Evolutionary conservation across 2,888 invertebrate genomes (phyloP).

Genomic region (Petrophora chlorosata): DNA sequence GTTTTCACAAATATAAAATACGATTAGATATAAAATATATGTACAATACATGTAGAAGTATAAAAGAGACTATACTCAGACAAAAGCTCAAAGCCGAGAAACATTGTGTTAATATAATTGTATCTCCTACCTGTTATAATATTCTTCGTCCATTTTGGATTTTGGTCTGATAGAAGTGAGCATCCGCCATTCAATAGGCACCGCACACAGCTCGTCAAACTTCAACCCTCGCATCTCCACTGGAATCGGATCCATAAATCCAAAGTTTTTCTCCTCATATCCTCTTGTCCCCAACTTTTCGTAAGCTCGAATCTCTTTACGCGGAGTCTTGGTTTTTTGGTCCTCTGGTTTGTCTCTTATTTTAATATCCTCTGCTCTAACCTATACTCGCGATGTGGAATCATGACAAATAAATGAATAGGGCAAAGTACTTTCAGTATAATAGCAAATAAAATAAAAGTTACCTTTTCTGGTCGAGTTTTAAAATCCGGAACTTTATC

Average conservation of each 20-base stretch:
- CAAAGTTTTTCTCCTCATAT: constrained; percentile 78
- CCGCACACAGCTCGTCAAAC: constrained; percentile 90
- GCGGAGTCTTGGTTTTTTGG: constrained; percentile 89
- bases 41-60: too few relatives aligned
- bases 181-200: constrained; percentile 97
- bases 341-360: constrained; percentile 87
- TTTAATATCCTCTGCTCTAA: constrained; percentile 90
- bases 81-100: too few relatives aligned
- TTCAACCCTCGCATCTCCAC: constrained; percentile 90
- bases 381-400: constrained; percentile 62
- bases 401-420: constrained; percentile 16
- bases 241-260: constrained; percentile 90
- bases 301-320: constrained; percentile 87
- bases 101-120: background rate
- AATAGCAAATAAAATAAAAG: constrained; percentile 21
- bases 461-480: constrained; percentile 93
- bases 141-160: constrained; percentile 92
- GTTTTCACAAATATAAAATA: too few relatives aligned
- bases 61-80: too few relatives aligned
- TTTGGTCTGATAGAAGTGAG: constrained; percentile 94
- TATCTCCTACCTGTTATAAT: constrained; percentile 88
- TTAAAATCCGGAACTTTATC: constrained; percentile 96
- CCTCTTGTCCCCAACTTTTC: constrained; percentile 86
- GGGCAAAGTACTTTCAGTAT: constrained; percentile 9
- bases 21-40: too few relatives aligned